Evolutionary conservation across 2,113 vertebrate genomes (phyloP), one percentile per base, ranked within the genome.

Genomic region (human): DNA sequence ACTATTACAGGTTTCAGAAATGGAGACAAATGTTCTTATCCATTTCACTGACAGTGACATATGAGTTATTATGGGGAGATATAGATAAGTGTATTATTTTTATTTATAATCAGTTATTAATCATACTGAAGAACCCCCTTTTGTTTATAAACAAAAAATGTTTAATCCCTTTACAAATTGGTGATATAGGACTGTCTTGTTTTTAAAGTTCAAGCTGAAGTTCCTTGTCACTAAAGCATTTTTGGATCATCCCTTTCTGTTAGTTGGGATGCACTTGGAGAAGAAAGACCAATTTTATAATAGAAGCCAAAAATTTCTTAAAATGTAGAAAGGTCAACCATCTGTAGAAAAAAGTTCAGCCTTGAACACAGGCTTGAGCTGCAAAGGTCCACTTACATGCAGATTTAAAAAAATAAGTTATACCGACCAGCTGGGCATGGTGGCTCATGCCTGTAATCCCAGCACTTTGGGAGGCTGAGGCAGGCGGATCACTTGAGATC

Each of bases 141-240:
- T 93, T 91, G 35, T 70, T 78, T 91, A 68, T 84, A 45, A 95
- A 86, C 10, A 87, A 84, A 55, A 57, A 78, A 61, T 45, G 35
- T 75, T 89, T 22, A 96, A 93, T 78, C 20, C 16, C 43, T 82
- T 93, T 96, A 90, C 45, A 73, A 66, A 92, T 10, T 86, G 72
- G 45, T 48, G 18, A 85, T 55, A 75, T 1, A 83, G 23, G 72
- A 80, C 32, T 68, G 6, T 48, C 70, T 88, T 79, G 8, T 90
- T 93, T 96, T 81, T 78, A 97, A 89, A 79, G 16, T 96, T 87
- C 4, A 94, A 52, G 68, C 61, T 95, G 61, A 83, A 81, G 68
- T 59, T 27, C 20, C 52, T 45, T 89, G 57, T 81, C 70, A 66
- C 5, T 48, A 97, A 59, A 48, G 32, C 40, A 82, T 38, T 93